These are phyloP conservation scores for Phallusia fumigata DNA, from an alignment of 23 tunicate genomes.

Conservation along the genomic window DNA sequence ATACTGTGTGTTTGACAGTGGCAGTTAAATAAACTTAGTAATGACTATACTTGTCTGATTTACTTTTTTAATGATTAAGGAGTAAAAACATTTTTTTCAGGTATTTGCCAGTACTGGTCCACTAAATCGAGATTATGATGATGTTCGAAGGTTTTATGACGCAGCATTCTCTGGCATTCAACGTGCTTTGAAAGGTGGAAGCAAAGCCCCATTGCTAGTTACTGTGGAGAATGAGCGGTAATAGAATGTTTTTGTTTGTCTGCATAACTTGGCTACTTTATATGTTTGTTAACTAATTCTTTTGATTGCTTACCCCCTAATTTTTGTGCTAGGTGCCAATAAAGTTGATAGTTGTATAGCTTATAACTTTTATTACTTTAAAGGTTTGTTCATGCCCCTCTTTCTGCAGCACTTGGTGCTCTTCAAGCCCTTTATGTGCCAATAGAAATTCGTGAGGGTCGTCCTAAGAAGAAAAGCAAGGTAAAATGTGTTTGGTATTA, in stretches of 20 bases:
- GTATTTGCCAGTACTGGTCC: conserved; percentile 93
- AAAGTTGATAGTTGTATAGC: neutral
- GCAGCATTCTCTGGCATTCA: conserved; percentile 77
- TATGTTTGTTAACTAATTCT: neutral
- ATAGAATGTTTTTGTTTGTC: neutral
- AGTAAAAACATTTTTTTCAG: conserved; percentile 10
- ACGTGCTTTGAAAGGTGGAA: conserved; percentile 78
- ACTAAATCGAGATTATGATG: conserved; percentile 89
- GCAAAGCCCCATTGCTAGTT: conserved; percentile 59
- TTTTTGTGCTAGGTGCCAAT: neutral
- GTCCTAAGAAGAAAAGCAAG: conserved; percentile 63
- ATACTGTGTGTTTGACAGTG: too few species aligned
- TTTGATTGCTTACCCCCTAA: neutral
- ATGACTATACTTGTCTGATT: too few species aligned
- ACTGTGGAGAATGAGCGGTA: conserved; percentile 49
- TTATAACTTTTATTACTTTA: neutral
- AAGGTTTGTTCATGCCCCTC: conserved; percentile 57
- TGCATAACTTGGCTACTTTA: neutral
- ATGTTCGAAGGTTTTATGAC: conserved; percentile 83
- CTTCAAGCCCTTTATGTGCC: conserved; percentile 78
- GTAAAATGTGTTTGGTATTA: neutral
- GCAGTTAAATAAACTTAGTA: too few species aligned
- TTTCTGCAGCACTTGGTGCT: conserved; percentile 86
- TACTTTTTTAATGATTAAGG: too few species aligned
- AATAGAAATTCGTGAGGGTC: conserved; percentile 77